Evolutionary conservation across 2,113 vertebrate species (phyloP), one percentile per base, ranked within the genome.

Genomic region (Cairina moschata): DNA sequence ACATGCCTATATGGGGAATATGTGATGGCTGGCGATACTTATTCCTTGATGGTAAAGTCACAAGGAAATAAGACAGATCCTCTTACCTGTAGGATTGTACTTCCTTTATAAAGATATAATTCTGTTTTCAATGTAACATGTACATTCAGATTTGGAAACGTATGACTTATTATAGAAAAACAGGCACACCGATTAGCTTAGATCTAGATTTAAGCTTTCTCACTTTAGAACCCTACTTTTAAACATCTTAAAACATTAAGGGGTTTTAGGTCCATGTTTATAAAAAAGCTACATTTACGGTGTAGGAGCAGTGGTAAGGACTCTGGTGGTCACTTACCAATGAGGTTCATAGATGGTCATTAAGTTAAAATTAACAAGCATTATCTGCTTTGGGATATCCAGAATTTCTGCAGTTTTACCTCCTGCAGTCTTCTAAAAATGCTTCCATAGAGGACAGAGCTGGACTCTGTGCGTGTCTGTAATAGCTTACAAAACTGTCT

Each of bases 381-480:
- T 66, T 25, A 26, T 4, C 22, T 69, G 42, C 73, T 67, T 74
- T 75, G 60, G 50, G 36, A 62, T 11, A 12, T 23, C 17, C 18
- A 8, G 42, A 36, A 69, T 2, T 74, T 59, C 55, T 79, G 71
- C 63, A 76, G 62, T 72, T 46, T 6, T 9, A 52, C 42, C 25
- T 75, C 44, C 77, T 62, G 25, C 86, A 54, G 79, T 5, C 21
- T 65, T 26, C 76, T 36, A 6, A 44, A 83, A 44, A 13, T 28
- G 52, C 29, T 12, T 82, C 36, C 42, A 31, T 0, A 0, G 36
- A 2, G 32, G 80, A 50, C 46, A 79, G 78, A 58, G 22, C 0
- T 36, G 66, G 71, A 8, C 62, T 38, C 52, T 36, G 4, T 16
- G 25, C 21, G 58, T 78, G 46, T 36, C 29, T 42, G n/a, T 11